phyloP scores from a whole-genome alignment of 1,140 invertebrate species.

The Papilio machaon region DNA sequence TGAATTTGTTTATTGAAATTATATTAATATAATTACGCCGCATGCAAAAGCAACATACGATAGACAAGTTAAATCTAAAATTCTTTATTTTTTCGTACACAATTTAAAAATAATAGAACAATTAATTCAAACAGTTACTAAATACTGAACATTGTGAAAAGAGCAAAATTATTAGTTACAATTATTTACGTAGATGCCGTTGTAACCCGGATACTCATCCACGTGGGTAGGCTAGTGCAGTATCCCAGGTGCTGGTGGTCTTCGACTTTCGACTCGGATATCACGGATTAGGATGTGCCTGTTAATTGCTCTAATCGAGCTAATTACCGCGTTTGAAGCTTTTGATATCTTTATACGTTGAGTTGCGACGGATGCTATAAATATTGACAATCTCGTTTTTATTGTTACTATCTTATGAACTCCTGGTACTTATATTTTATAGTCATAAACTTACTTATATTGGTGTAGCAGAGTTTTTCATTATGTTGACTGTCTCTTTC shows the following conservation, averaged over 20 bases:
- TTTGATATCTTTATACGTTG: constrained; percentile 20
- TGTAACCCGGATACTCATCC: neutral
- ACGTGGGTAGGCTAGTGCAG: neutral
- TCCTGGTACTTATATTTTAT: neutral
- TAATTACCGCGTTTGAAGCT: constrained; percentile 26
- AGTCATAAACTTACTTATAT: too few relatives aligned
- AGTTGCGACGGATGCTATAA: neutral
- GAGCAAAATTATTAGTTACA: neutral
- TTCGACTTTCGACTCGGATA: constrained; percentile 39
- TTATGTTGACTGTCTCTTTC: too few relatives aligned
- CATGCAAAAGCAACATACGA: too few relatives aligned
- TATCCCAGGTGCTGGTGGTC: constrained; percentile 35
- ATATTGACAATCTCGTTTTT: neutral
- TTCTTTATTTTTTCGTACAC: neutral
- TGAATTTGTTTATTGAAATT: neutral
- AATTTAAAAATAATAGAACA: too few relatives aligned
- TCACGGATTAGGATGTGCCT: constrained; percentile 40
- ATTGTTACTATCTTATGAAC: neutral
- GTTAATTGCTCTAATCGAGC: constrained; percentile 43
- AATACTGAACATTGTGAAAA: neutral
- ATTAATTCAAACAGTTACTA: neutral
- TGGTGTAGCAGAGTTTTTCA: too few relatives aligned
- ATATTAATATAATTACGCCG: neutral
- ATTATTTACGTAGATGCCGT: neutral
- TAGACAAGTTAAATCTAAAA: neutral